Evolutionary conservation across 1,140 invertebrate genomes (phyloP).

Genomic region (Tetramorium simillimum): DNA sequence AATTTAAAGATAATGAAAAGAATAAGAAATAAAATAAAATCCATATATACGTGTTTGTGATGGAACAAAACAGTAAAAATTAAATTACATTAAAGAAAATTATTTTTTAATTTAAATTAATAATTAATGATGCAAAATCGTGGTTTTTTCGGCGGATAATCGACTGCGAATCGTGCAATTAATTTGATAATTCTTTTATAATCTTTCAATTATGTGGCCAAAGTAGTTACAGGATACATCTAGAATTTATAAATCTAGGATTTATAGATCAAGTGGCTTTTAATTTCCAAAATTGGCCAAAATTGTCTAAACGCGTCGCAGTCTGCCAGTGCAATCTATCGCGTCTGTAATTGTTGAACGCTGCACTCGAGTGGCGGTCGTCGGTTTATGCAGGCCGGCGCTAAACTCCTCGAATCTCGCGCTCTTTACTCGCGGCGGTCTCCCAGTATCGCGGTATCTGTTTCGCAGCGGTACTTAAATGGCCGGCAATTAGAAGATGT

Average conservation of each 20-base stretch:
- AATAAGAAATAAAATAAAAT: background rate
- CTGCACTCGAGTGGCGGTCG: background rate
- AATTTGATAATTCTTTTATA: background rate
- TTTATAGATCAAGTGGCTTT: background rate
- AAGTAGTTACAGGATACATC: background rate
- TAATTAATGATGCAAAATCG: background rate
- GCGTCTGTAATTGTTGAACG: constrained; percentile 34
- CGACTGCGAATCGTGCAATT: background rate
- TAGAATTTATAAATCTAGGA: background rate
- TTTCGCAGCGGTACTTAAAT: constrained; percentile 74
- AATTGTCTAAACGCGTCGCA: background rate
- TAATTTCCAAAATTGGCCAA: background rate
- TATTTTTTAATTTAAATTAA: background rate
- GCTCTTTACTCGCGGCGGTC: constrained; percentile 35
- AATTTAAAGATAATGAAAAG: background rate
- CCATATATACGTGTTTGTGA: background rate
- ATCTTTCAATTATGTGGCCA: background rate
- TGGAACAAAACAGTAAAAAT: background rate
- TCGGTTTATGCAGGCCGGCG: constrained; percentile 15
- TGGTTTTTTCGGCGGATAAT: background rate
- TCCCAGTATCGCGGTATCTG: constrained; percentile 64
- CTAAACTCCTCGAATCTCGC: constrained; percentile 38
- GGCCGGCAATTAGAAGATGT: constrained; percentile 75
- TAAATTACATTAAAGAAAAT: background rate
- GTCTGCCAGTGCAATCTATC: background rate